Base-by-base conservation (phyloP, 1,140 invertebrate species). In the Eubasilissa regina region DNA sequence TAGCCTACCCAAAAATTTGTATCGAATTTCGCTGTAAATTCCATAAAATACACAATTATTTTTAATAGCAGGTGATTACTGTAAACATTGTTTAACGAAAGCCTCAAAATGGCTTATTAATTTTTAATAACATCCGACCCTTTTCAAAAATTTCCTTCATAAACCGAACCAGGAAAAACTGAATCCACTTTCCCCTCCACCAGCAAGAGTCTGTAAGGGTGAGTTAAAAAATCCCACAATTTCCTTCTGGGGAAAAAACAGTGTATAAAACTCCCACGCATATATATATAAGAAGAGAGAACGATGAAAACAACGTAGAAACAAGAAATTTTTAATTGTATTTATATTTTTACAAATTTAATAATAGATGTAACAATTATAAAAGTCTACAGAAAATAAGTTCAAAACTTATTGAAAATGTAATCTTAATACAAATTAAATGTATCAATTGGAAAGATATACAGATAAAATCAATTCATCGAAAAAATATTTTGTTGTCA, bases 41-140 rank as follows among this genome's bases (percentile, higher is more conserved):
- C 66, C 66, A 47, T 47, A 48, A 70, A 70, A 70, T 25, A 70
- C 43, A 70, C 21, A 64, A 64, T 64, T 64, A 70, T 70, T 19
- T 48, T 48, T 47, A 70, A 70, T 70, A 48, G 66, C 66, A 4
- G 72, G 51, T 53, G 21, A 19, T 55, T 56, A 56, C 66, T 17
- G 66, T 48, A 70, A 45, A 70, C 66, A 70, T 17, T 47, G 45
- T n/a, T 70, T 19, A 25, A 43, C 66, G 6, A 9, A n/a, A 13
- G 66, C 43, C 66, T 47, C 17, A 56, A 77, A 70, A 82, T 72
- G 81, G 75, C 81, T 82, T 80, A 82, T 82, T 82, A 82, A 82
- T 82, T 82, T 82, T 82, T 82, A 82, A 82, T 82, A 77, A 80
- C 77, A 80, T 80, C 78, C 78, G 56, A 82, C 81, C 81, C 81